Evolutionary conservation across 2,797 vertebrate genomes (phyloP).

Genomic region (Lepilemur ruficaudatus): DNA sequence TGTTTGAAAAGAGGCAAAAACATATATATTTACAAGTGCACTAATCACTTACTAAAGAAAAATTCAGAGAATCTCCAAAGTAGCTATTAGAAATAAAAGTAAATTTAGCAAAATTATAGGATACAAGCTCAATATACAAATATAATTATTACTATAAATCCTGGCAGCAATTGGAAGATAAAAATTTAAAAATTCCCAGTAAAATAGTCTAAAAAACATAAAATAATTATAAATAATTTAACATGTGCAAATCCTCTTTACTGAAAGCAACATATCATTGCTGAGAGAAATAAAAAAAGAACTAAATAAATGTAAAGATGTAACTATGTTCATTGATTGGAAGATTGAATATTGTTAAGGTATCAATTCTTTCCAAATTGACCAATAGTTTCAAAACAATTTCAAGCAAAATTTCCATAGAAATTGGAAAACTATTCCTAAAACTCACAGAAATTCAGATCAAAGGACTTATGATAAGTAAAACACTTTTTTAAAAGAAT

Average conservation of each 20-base stretch:
- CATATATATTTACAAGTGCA: background rate
- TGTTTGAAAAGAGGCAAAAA: background rate
- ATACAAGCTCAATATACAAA: background rate
- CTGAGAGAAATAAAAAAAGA: background rate
- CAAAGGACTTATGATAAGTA: background rate
- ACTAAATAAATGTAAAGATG: background rate
- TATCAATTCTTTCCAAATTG: background rate
- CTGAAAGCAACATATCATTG: background rate
- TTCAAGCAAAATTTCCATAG: background rate
- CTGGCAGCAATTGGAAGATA: background rate
- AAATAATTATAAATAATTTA: background rate
- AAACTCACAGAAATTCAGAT: background rate
- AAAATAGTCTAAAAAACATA: background rate
- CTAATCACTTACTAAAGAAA: background rate
- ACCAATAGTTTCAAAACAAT: background rate
- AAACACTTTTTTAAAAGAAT: background rate
- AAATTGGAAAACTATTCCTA: background rate
- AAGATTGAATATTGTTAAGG: background rate
- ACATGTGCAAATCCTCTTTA: background rate
- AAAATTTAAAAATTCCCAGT: background rate
- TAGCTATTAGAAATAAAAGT: background rate
- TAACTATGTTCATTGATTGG: background rate
- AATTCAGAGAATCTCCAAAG: background rate
- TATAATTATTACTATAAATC: background rate
- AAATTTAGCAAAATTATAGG: background rate